These are phyloP conservation scores for Olivierus martensii DNA, from an alignment of 1,140 invertebrate species.

Conservation along the genomic window DNA sequence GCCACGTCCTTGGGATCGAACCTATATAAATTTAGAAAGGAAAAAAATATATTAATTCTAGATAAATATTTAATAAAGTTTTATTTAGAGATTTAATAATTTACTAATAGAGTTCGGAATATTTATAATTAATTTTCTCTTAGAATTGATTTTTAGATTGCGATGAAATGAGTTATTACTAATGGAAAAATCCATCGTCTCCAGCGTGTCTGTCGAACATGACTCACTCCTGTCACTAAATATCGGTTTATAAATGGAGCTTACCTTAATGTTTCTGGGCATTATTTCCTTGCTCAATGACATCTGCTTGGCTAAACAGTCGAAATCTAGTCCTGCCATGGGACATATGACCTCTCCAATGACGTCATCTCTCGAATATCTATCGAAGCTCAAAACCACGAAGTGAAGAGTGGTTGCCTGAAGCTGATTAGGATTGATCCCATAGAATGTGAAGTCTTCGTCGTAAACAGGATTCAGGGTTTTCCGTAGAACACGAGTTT, in stretches of 20 bases:
- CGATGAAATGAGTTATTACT: too few species aligned
- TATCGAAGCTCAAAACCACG: slow-evolving; percentile 88
- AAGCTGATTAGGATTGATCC: slow-evolving; percentile 67
- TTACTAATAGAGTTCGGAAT: too few species aligned
- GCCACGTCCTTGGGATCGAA: slow-evolving; percentile 54
- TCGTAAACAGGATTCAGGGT: slow-evolving; percentile 87
- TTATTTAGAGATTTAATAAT: too few species aligned
- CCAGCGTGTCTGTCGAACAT: too few species aligned
- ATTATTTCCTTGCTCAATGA: slow-evolving; percentile 13
- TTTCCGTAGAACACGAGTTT: slow-evolving; percentile 82
- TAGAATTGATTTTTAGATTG: too few species aligned
- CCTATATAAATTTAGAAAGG: too few species aligned
- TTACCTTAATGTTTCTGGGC: slow-evolving; percentile 19
- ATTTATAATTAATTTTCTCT: too few species aligned
- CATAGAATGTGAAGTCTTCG: slow-evolving; percentile 94
- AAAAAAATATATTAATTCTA: too few species aligned
- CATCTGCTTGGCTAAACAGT: slow-evolving; percentile 23
- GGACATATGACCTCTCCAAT: slow-evolving; percentile 89
- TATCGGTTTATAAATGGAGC: background rate
- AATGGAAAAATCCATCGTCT: too few species aligned
- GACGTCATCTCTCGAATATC: slow-evolving; percentile 91
- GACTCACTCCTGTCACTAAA: too few species aligned
- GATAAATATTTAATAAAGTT: too few species aligned
- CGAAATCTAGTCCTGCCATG: slow-evolving; percentile 11
- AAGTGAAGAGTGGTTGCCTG: slow-evolving; percentile 80